Base-by-base conservation (phyloP, 2,113 vertebrate genomes). In the Megaceryle maxima region DNA sequence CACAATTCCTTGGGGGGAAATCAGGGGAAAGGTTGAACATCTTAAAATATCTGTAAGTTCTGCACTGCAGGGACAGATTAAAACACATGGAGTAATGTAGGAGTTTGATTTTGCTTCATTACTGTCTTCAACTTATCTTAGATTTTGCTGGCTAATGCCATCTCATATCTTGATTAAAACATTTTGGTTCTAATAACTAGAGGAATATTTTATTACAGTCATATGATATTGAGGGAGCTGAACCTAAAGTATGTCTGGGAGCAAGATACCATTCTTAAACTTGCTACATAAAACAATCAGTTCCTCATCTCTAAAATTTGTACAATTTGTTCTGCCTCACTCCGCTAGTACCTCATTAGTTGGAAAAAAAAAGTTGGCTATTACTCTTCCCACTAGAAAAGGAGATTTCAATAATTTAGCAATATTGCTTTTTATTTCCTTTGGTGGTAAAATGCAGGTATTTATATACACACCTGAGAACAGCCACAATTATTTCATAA, bases 151-250 rank as follows among this genome's bases (percentile, higher is more conserved):
- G 44, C 70, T 66, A 55, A 16, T 9, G n/a, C 41, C 48, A 50
- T 64, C 50, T 64, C 63, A 29, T 4, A 13, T 13, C 44, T 76
- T 48, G 25, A 59, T 66, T 66, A 70, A 31, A 33, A 82, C 24
- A 60, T 82, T 76, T 90, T 64, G 20, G 64, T 90, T 95, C 87
- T 90, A 92, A 51, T 53, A 94, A 91, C 91, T 96, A 90, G 94
- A 95, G 33, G 22, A 73, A 25, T 75, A 64, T 66, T 76, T 90
- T 28, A 81, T 37, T 70, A 48, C n/a, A 46, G 53, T 55, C 17
- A 17, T 66, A 57, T 9, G 31, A 51, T 76, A 59, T 25, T 26
- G 33, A 77, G 41, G 67, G 75, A 86, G 28, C 29, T 50, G 24
- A 83, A 84, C 53, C 82, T 51, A 88, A 67, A 68, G 70, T 69